Base-by-base conservation (phyloP, 2,113 vertebrate species). In the Seriola dumerili region DNA sequence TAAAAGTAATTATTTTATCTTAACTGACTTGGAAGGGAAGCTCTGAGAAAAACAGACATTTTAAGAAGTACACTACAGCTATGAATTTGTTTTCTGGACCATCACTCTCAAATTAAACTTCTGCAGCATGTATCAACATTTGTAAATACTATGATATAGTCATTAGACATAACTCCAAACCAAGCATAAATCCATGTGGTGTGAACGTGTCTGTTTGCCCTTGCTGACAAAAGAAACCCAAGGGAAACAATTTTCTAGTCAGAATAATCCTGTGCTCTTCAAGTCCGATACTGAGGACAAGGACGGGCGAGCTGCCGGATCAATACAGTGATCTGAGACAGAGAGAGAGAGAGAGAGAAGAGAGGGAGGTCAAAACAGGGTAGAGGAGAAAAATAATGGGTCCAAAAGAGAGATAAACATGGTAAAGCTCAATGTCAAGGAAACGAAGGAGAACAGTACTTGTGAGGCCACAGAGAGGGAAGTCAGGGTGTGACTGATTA, bases 221-320 rank as follows among this genome's bases (percentile, higher is more conserved):
- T 55, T 16, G 64, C 36, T 80, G 65, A 59, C 50, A 73, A 46
- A 69, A 61, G 17, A 59, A 83, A 40, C 87, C 44, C 73, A 36
- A 46, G 77, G 87, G 87, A 79, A 76, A 86, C 40, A 38, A 54
- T 75, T 78, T 83, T 85, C 67, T 57, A 74, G 68, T 80, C 77
- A 84, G 76, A 71, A 57, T 78, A 38, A 78, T 61, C 72, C 67
- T 44, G 12, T 54, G 63, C 79, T 81, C 46, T 32, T 70, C 36
- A 11, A 64, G 61, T 76, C 61, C 78, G 77, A 64, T 46, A 68
- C 19, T 11, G 14, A 67, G 62, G 70, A 75, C 78, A 80, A 83
- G 80, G 67, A 84, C 42, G 7, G 14, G 46, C 21, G 4, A 58
- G 11, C 40, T 52, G 21, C 34, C 23, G 55, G 85, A 91, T 88